A percentile compares a stretch with the other conserved stretches of the same genome.
Evolutionary conservation across 2,113 vertebrate genomes (phyloP).

Genomic region (Pardalotus punctatus): DNA sequence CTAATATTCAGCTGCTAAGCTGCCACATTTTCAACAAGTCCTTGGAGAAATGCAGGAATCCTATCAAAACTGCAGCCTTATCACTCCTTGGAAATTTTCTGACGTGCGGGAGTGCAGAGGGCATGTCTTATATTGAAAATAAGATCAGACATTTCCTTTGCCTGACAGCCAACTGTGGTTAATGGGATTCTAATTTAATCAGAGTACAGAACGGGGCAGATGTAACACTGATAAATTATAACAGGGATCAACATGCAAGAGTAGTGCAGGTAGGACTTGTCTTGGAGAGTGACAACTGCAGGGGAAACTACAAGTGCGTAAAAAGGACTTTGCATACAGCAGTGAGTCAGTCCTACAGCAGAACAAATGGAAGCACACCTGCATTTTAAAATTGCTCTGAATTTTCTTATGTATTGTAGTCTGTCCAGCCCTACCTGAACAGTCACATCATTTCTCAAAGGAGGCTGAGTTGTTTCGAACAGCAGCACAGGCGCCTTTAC

Average conservation of each 20-base stretch:
- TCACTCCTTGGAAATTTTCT: not conserved
- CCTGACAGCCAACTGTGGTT: slow-evolving; percentile 22
- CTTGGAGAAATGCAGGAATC: slow-evolving; percentile 6
- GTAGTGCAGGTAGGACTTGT: not conserved
- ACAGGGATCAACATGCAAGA: not conserved
- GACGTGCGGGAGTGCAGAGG: not conserved
- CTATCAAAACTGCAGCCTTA: slow-evolving; percentile 11
- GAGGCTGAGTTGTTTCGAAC: not conserved
- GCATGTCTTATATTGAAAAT: slow-evolving; percentile 7
- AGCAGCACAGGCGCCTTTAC: not conserved
- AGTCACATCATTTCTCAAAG: not conserved
- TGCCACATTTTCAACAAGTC: not conserved
- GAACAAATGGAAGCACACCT: not conserved
- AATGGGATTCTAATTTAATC: slow-evolving; percentile 56
- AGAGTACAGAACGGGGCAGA: slow-evolving; percentile 17
- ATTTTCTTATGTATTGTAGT: not conserved
- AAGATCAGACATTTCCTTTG: slow-evolving; percentile 40
- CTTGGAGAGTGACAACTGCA: not conserved
- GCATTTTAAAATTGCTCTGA: not conserved
- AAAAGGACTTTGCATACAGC: not conserved
- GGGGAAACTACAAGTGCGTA: not conserved
- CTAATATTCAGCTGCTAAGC: not conserved
- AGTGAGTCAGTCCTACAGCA: not conserved
- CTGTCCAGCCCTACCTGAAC: not conserved
- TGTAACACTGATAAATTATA: slow-evolving; percentile 17